Evolutionary conservation across 2,797 vertebrate species (phyloP).

Genomic region (Rhinophrynus dorsalis): DNA sequence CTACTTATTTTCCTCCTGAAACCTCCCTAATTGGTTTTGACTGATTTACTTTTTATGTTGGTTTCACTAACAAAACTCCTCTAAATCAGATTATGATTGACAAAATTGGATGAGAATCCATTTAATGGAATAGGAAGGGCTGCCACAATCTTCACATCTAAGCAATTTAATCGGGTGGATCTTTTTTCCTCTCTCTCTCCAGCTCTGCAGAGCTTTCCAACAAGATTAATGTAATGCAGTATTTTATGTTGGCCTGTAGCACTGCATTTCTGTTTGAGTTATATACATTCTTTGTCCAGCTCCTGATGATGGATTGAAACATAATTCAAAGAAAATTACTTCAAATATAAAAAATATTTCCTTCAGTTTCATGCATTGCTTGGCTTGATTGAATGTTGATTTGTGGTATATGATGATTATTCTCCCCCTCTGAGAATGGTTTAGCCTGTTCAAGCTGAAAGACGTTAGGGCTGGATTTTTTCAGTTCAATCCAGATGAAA

Average conservation of each 20-base stretch:
- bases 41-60: not conserved
- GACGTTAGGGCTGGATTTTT: conserved; percentile 15
- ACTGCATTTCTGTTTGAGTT: not conserved
- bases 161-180: not conserved
- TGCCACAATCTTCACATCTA: not conserved
- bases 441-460: conserved; percentile 21
- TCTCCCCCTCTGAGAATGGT: conserved; percentile 15
- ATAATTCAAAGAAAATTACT: not conserved
- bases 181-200: not conserved
- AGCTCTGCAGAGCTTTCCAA: not conserved
- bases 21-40: not conserved
- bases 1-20: too few relatives aligned
- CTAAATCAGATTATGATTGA: not conserved
- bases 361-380: not conserved
- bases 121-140: not conserved
- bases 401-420: not conserved
- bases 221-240: conserved; percentile 20
- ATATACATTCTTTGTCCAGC: not conserved
- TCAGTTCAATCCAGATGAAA: conserved; percentile 31
- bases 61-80: not conserved
- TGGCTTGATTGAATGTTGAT: not conserved
- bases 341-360: not conserved
- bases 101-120: not conserved
- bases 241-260: not conserved
- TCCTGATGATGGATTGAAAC: not conserved